phyloP scores from a whole-genome alignment of 2,888 invertebrate species.

The Blastobasis adustella region DNA sequence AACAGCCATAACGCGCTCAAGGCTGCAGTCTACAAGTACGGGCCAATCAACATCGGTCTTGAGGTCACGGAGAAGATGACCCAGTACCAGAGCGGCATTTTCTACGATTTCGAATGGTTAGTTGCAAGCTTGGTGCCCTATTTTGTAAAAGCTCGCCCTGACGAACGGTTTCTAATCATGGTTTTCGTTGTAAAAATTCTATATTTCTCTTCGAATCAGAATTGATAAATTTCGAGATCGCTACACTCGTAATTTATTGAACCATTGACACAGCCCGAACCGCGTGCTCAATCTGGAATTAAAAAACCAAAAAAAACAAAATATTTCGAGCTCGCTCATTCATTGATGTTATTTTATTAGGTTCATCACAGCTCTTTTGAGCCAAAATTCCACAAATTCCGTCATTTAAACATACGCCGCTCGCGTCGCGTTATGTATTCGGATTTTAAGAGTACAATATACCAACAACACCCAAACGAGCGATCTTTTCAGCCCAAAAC shows the following conservation, averaged over 20 bases:
- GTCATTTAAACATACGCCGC: no score
- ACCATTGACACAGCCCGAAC: not conserved
- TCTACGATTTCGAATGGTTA: constrained; percentile 36
- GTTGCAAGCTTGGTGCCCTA: not conserved
- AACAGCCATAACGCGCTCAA: constrained; percentile 32
- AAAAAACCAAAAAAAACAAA: no score
- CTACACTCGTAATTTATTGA: not conserved
- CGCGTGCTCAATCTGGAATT: not conserved
- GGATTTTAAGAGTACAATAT: no score
- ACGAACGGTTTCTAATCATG: not conserved
- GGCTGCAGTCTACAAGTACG: constrained; percentile 33
- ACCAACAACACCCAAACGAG: no score
- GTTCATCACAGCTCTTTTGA: no score
- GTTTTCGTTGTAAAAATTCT: not conserved
- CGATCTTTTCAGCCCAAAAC: no score
- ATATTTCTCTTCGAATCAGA: not conserved
- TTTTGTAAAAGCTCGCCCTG: not conserved
- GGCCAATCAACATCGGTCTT: constrained; percentile 32
- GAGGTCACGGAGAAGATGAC: constrained; percentile 18
- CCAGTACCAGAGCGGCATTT: constrained; percentile 33
- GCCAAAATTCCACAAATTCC: no score
- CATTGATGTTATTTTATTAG: no score
- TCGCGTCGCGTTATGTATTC: no score
- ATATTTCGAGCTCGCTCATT: no score
- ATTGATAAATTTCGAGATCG: not conserved